Conservation (phyloP, 1,140 invertebrate species). For the Drosophila willistoni region DNA sequence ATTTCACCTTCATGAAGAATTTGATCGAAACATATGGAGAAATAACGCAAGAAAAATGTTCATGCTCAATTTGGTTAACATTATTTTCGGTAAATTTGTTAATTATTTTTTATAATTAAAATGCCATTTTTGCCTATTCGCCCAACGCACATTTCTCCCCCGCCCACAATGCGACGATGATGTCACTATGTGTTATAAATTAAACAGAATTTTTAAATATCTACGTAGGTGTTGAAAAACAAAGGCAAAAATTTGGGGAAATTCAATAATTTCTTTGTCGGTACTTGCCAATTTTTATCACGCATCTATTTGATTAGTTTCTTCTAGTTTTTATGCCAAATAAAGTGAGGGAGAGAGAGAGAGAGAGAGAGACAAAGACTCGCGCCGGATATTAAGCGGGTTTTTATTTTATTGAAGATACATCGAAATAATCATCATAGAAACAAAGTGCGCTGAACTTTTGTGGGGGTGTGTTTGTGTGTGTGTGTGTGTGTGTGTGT, state of each 20-base stretch:
- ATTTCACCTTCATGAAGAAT: slow-evolving; percentile 32
- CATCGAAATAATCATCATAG: slow-evolving; percentile 12
- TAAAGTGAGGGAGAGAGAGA: not conserved
- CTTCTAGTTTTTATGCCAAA: slow-evolving; percentile 3
- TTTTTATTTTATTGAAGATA: slow-evolving; percentile 11
- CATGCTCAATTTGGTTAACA: slow-evolving; percentile 30
- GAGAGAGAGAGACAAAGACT: not conserved
- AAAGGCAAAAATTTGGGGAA: slow-evolving; percentile 6
- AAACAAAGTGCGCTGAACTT: slow-evolving; percentile 54
- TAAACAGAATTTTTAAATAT: not conserved
- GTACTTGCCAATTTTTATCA: slow-evolving; percentile 37
- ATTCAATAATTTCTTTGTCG: slow-evolving; percentile 21
- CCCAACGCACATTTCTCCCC: not conserved
- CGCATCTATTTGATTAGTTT: slow-evolving; percentile 10
- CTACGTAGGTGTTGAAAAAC: slow-evolving; percentile 28
- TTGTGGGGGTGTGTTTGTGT: not conserved
- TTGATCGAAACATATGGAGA: slow-evolving; percentile 26
- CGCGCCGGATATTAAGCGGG: slow-evolving; percentile 3
- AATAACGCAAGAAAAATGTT: slow-evolving; percentile 16
- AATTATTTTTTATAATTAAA: slow-evolving; percentile 53
- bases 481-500: slow-evolving; percentile 6
- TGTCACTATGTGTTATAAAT: slow-evolving; percentile 11
- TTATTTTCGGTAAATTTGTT: slow-evolving; percentile 34
- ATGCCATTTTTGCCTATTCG: slow-evolving; percentile 29
- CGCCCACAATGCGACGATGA: not conserved